Base-by-base conservation (phyloP, 2,888 invertebrate species). In the Sphaeridia pumilis region DNA sequence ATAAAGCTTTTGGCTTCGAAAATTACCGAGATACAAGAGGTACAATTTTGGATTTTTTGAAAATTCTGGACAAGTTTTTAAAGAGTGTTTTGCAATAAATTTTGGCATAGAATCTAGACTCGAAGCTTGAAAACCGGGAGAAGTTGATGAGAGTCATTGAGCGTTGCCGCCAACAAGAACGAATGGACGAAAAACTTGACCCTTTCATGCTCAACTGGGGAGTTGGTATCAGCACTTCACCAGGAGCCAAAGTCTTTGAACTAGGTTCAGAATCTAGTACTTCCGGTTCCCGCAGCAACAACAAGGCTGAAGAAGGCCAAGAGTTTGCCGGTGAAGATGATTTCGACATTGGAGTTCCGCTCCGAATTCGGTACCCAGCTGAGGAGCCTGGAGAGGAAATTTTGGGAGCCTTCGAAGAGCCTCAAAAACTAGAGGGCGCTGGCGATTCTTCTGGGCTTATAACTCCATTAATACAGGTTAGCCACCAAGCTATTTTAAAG, bases 151-250 rank as follows among this genome's bases (percentile, higher is more conserved):
- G 51, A 14, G 51, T 49, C 12, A 54, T 61, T 25, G 64, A 64
- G 38, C 55, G 61, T 10, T 60, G 61, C 47, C 53, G 60, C 4
- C 58, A 58, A 48, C 52, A 55, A 14, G 61, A 62, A 46, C 52
- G 56, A 24, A 45, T 58, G 20, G 58, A 60, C 28, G 58, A 62
- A 27, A 60, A 60, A 41, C 46, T 60, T 5, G 61, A 64, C 42
- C 58, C 60, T 5, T 60, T 59, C 24, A 31, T 63, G 21, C 14
- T 50, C n/a, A 56, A 57, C 26, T 63, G 59, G 58, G 51, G 55
- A 17, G 5, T 38, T 7, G 17, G 38, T 17, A n/a, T n/a, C n/a
- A n/a, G n/a, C n/a, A n/a, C n/a, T n/a, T n/a, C n/a, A n/a, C n/a
- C n/a, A n/a, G n/a, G n/a, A n/a, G n/a, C n/a, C n/a, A n/a, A n/a